Evolutionary conservation across 2,113 vertebrate genomes (phyloP).

Genomic region (Ptyas mucosa): DNA sequence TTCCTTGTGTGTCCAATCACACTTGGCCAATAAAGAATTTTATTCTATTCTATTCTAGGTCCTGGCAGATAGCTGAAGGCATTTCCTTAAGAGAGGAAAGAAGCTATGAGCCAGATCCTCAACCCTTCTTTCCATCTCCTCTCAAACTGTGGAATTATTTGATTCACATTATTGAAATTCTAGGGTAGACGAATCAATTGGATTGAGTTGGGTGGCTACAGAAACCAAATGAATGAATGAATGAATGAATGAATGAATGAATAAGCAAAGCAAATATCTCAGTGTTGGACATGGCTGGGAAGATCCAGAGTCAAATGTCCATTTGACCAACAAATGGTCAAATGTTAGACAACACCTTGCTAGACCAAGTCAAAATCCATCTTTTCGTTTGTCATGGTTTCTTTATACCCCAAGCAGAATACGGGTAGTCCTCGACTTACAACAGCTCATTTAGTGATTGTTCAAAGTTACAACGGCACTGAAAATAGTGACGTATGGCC

Average conservation of each 20-base stretch:
- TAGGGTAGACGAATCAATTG: neutral
- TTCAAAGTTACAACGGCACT: too few species aligned
- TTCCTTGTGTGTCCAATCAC: too few species aligned
- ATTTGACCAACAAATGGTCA: neutral
- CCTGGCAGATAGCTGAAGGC: neutral
- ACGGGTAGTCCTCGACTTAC: too few species aligned
- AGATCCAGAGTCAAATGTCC: neutral
- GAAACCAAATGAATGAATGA: too few species aligned
- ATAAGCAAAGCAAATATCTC: neutral
- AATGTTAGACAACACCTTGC: neutral
- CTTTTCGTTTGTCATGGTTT: neutral
- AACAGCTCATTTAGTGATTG: too few species aligned
- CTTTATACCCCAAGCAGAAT: too few species aligned
- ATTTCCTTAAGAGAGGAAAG: conserved; percentile 9
- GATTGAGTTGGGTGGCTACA: too few species aligned
- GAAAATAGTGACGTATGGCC: too few species aligned
- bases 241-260: neutral
- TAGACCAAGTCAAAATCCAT: neutral
- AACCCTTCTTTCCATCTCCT: neutral
- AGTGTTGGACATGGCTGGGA: neutral
- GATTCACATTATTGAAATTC: neutral
- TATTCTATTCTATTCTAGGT: too few species aligned
- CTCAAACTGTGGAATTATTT: conserved; percentile 16
- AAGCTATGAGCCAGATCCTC: neutral
- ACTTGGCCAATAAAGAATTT: too few species aligned